phyloP scores from a whole-genome alignment of 2,888 invertebrate species.

The Onchidella celtica region DNA sequence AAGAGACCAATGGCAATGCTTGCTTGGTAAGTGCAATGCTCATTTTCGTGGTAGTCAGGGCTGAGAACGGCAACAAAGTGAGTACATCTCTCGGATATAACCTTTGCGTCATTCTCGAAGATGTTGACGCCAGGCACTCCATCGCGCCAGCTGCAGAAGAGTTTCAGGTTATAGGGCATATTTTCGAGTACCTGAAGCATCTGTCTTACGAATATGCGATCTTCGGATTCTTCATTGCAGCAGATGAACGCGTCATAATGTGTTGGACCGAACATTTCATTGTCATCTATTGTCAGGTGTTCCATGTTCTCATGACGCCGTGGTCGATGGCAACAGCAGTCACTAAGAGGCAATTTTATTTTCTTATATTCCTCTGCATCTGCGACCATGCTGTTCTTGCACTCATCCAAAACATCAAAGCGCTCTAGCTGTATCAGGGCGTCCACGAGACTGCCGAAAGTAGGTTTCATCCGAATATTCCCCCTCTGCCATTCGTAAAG shows the following conservation, averaged over 20 bases:
- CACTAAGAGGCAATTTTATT: neutral
- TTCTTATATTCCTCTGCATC: neutral
- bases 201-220: slow-evolving; percentile 68
- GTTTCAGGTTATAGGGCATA: slow-evolving; percentile 61
- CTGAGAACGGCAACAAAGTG: neutral
- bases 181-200: slow-evolving; percentile 68
- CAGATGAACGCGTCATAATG: slow-evolving; percentile 75
- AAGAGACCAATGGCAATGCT: neutral
- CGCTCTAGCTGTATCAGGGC: slow-evolving; percentile 59
- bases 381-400: slow-evolving; percentile 53
- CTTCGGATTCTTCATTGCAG: slow-evolving; percentile 65
- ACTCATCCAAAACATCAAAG: slow-evolving; percentile 63
- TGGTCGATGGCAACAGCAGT: neutral
- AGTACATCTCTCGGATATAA: neutral
- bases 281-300: neutral
- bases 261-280: slow-evolving; percentile 55
- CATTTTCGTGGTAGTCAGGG: neutral
- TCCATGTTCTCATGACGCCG: neutral
- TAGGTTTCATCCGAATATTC: slow-evolving; percentile 57
- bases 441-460: slow-evolving; percentile 62
- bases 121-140: slow-evolving; percentile 65
- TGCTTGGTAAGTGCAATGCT: neutral
- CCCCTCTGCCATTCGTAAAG: slow-evolving; percentile 41
- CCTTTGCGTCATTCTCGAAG: neutral
- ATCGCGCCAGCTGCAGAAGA: slow-evolving; percentile 72